These are phyloP conservation scores for Eleginops maclovinus DNA, from an alignment of 2,113 vertebrate genomes.

Conservation along the genomic window DNA sequence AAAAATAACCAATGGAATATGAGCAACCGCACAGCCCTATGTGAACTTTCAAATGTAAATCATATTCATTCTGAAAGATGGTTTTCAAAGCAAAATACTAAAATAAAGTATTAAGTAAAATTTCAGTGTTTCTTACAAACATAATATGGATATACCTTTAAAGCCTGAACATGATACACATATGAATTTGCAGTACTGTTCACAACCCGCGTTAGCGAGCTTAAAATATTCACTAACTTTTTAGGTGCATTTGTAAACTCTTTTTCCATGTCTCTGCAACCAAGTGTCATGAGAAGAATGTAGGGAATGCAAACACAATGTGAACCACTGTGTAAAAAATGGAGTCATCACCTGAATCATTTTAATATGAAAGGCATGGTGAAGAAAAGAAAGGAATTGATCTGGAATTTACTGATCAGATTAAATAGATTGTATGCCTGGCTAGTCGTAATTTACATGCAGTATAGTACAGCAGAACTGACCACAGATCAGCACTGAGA, in stretches of 20 bases:
- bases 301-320: not conserved
- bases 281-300: not conserved
- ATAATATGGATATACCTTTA: not conserved
- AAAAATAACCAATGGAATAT: too few relatives aligned
- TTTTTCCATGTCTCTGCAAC: accelerated
- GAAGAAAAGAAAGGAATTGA: not conserved
- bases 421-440: not conserved
- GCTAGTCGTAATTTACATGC: not conserved
- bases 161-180: not conserved
- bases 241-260: not conserved
- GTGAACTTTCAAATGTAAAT: too few relatives aligned
- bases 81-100: not conserved
- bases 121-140: not conserved
- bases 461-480: too few relatives aligned
- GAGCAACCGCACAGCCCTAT: too few relatives aligned
- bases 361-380: not conserved
- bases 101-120: too few relatives aligned
- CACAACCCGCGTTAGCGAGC: too few relatives aligned
- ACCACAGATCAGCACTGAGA: not conserved
- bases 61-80: not conserved
- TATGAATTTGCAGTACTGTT: not conserved
- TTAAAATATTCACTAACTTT: too few relatives aligned
- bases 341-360: not conserved
- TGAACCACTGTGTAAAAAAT: too few relatives aligned
- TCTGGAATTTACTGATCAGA: not conserved